Percentiles rank a stretch among this genome's conserved stretches.
phyloP scores from a whole-genome alignment of 2,797 vertebrate species.

The Coendou prehensilis region DNA sequence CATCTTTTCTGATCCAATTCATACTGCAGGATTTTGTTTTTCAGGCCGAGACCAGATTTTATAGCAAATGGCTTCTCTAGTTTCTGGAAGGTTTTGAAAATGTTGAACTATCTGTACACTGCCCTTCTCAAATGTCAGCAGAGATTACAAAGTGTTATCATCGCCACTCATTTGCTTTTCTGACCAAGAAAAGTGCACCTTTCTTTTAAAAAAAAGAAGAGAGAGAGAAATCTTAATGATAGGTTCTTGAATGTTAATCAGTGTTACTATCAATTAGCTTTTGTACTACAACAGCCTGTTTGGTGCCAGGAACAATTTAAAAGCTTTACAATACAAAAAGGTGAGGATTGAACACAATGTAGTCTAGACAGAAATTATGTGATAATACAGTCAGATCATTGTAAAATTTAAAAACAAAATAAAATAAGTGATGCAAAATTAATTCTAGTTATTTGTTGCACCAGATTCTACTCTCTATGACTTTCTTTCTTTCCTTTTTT shows the following conservation, averaged over 20 bases:
- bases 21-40: not conserved
- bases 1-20: constrained; percentile 2
- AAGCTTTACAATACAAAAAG: constrained; percentile 76
- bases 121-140: constrained; percentile 49
- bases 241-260: constrained; percentile 71
- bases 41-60: constrained; percentile 31
- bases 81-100: constrained; percentile 64
- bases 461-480: not conserved
- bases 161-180: constrained; percentile 55
- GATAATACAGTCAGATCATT: constrained; percentile 80
- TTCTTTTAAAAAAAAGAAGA: not conserved
- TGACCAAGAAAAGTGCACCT: constrained; percentile 49
- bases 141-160: constrained; percentile 56
- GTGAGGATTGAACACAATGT: constrained; percentile 84
- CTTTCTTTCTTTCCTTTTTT: not conserved
- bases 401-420: constrained; percentile 70
- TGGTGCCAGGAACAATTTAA: constrained; percentile 78
- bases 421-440: constrained; percentile 76
- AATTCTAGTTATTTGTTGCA: constrained; percentile 84
- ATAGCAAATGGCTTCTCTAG: not conserved
- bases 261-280: constrained; percentile 46
- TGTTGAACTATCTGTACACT: constrained; percentile 41
- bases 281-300: constrained; percentile 69
- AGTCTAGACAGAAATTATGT: constrained; percentile 88
- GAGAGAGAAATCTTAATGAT: constrained; percentile 73